phyloP scores from a whole-genome alignment of 2,797 vertebrate genomes.

The Coilia nasus region DNA sequence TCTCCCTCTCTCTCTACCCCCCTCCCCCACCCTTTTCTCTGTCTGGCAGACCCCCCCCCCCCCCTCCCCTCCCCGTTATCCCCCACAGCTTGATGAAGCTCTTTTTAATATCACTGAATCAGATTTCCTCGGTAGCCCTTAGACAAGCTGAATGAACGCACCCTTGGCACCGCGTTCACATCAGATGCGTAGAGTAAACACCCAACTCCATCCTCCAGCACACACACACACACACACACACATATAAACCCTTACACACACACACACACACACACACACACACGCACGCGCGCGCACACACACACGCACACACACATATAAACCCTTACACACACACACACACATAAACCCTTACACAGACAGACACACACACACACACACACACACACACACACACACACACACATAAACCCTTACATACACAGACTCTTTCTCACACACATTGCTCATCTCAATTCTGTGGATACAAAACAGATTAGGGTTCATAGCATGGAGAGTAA shows the following conservation, averaged over 20 bases:
- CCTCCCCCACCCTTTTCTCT: neutral
- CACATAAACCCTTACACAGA: neutral
- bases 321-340: neutral
- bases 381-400: too few species aligned
- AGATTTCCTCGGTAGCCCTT: constrained; percentile 15
- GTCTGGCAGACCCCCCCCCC: neutral
- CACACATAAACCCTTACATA: too few species aligned
- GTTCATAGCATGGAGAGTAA: too few species aligned
- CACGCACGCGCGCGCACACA: neutral
- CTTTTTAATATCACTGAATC: constrained; percentile 21
- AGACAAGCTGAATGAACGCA: constrained; percentile 20
- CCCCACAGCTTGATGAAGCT: constrained; percentile 6
- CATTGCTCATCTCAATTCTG: too few species aligned
- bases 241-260: neutral
- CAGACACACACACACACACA: neutral
- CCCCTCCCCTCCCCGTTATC: neutral
- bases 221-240: constrained; percentile 9
- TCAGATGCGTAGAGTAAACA: neutral
- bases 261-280: neutral
- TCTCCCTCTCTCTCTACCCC: constrained; percentile 3
- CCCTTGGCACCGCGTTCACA: neutral
- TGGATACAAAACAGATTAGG: too few species aligned
- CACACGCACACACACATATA: neutral
- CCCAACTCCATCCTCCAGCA: neutral
- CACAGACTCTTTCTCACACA: too few species aligned